Conservation (phyloP, 2,888 invertebrate genomes). For the Morpho deidamia region DNA sequence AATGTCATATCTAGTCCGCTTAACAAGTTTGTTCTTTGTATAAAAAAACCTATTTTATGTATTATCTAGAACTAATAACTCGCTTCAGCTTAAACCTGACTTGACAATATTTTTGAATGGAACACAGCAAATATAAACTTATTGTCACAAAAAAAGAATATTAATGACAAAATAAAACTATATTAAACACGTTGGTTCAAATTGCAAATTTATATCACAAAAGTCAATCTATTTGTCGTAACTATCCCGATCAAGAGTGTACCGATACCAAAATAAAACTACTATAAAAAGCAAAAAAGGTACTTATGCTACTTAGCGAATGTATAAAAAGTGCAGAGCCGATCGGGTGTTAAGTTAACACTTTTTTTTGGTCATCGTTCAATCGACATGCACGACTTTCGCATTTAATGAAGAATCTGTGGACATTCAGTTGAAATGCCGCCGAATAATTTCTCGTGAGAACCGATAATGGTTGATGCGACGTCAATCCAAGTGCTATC, state of each 20-base stretch:
- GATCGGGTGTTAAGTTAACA: conserved; percentile 49
- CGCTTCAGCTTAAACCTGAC: conserved; percentile 5
- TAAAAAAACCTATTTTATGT: conserved; percentile 1
- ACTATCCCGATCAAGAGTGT: neutral
- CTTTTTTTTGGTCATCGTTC: conserved; percentile 61
- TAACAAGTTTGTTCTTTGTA: neutral
- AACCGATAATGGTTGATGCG: conserved; percentile 45
- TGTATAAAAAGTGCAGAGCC: conserved; percentile 47
- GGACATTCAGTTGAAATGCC: conserved; percentile 61
- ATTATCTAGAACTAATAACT: conserved; percentile 12
- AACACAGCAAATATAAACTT: conserved; percentile 1
- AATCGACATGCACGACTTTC: conserved; percentile 73
- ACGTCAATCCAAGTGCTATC: conserved; percentile 52
- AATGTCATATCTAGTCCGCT: neutral
- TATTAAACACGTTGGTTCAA: conserved; percentile 21
- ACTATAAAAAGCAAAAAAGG: neutral
- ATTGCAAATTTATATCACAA: conserved; percentile 23
- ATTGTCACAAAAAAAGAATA: conserved; percentile 6
- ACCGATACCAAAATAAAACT: conserved; percentile 6
- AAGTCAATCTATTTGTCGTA: conserved; percentile 6
- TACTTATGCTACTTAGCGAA: conserved; percentile 33
- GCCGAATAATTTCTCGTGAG: conserved; percentile 71
- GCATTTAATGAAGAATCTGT: conserved; percentile 63
- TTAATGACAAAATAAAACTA: conserved; percentile 15
- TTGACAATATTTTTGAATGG: conserved; percentile 7